A percentile compares a stretch with the other conserved stretches of the same genome.
Evolutionary conservation across 2,797 vertebrate species (phyloP).

Genomic region (Semotilus atromaculatus): DNA sequence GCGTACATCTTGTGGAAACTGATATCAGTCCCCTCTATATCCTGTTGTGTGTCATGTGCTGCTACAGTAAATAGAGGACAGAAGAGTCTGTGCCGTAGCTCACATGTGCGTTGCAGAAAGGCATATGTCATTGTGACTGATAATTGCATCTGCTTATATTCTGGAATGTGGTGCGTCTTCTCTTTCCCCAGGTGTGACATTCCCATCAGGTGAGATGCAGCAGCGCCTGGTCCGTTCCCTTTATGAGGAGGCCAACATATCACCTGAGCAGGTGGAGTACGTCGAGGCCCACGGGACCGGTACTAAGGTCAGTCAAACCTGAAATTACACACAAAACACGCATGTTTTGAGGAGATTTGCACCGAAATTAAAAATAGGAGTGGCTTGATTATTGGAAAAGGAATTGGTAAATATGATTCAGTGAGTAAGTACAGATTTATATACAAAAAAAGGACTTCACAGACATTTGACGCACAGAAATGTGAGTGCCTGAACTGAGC

Average conservation of each 20-base stretch:
- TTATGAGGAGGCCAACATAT: slow-evolving; percentile 78
- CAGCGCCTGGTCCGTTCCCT: slow-evolving; percentile 81
- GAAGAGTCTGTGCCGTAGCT: not conserved
- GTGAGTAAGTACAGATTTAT: not conserved
- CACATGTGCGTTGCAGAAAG: slow-evolving; percentile 3
- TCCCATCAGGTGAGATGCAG: slow-evolving; percentile 92
- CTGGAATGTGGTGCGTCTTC: not conserved
- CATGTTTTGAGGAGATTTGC: not conserved
- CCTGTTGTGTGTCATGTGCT: slow-evolving; percentile 12
- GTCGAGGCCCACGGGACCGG: slow-evolving; percentile 96
- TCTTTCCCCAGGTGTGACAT: slow-evolving; percentile 87
- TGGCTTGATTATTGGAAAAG: not conserved
- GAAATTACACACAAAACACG: not conserved
- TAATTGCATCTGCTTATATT: not conserved
- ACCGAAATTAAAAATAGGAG: not conserved
- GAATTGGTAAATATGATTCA: not conserved
- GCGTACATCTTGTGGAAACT: not conserved
- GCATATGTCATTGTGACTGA: not conserved
- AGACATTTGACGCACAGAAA: not conserved
- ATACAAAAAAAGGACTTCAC: not conserved
- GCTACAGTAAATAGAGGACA: not conserved
- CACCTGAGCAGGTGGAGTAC: slow-evolving; percentile 88
- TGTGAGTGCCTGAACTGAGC: not conserved
- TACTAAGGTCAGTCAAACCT: slow-evolving; percentile 83
- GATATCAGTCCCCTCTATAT: not conserved